Evolutionary conservation across 2,888 invertebrate genomes (phyloP).

Genomic region (Mythimna loreyi): DNA sequence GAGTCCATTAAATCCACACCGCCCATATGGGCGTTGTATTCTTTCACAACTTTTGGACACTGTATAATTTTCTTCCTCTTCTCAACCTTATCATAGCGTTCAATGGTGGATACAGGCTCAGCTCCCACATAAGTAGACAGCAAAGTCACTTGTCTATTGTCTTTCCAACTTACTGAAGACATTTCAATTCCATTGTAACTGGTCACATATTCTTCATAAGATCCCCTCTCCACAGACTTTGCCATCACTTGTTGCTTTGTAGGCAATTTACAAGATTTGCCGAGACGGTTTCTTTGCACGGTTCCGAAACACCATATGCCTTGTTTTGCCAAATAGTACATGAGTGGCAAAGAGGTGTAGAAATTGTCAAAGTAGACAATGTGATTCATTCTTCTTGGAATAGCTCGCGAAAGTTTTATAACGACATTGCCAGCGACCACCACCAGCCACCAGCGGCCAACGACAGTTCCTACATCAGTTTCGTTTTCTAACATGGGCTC

Average conservation of each 20-base stretch:
- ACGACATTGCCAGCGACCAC: background rate
- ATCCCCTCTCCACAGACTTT: slow-evolving; percentile 3
- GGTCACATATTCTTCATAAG: slow-evolving; percentile 1
- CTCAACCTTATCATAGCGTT: slow-evolving; percentile 5
- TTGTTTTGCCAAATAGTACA: background rate
- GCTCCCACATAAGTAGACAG: slow-evolving; percentile 19
- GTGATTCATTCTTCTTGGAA: slow-evolving; percentile 5
- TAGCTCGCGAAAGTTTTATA: background rate
- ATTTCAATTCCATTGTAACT: slow-evolving; percentile 3
- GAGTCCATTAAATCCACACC: background rate
- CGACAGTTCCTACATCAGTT: background rate
- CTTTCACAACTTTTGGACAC: slow-evolving; percentile 2
- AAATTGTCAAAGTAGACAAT: slow-evolving; percentile 18
- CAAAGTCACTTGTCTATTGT: slow-evolving; percentile 7
- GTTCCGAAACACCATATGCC: background rate
- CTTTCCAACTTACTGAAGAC: slow-evolving; percentile 1
- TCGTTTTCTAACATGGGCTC: slow-evolving; percentile 4
- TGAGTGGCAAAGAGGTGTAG: background rate
- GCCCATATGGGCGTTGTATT: no score
- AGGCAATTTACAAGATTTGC: slow-evolving; percentile 5
- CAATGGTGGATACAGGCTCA: slow-evolving; percentile 11
- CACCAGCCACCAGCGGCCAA: no score
- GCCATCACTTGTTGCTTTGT: slow-evolving; percentile 14
- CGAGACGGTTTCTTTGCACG: background rate
- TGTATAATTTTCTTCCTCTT: background rate